phyloP scores from a whole-genome alignment of 2,113 vertebrate species.

The Marmota monax region DNA sequence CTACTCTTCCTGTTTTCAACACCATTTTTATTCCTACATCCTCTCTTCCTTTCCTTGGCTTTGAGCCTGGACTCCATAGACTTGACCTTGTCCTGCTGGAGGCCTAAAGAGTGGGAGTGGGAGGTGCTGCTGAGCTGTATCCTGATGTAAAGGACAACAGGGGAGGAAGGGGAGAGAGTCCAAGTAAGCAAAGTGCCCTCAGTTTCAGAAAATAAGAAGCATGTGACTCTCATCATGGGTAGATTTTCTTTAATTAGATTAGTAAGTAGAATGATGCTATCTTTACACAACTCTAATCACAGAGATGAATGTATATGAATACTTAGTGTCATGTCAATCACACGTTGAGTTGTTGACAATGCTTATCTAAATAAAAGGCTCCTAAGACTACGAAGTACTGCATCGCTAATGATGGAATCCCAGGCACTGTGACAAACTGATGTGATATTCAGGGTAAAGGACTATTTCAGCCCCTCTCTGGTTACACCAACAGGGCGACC shows the following conservation, averaged over 20 bases:
- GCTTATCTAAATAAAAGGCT: slow-evolving; percentile 38
- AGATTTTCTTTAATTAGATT: slow-evolving; percentile 55
- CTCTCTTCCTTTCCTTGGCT: not conserved
- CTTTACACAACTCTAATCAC: not conserved
- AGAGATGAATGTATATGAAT: slow-evolving; percentile 18
- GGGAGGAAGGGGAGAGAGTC: too few relatives aligned
- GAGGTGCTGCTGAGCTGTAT: not conserved
- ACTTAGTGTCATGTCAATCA: not conserved
- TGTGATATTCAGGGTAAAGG: not conserved
- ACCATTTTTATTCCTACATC: not conserved
- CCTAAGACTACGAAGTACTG: not conserved
- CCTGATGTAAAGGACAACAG: not conserved
- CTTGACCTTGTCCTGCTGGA: not conserved
- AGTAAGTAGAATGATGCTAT: not conserved
- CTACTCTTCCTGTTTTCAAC: not conserved
- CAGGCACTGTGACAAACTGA: not conserved
- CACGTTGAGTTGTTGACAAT: slow-evolving; percentile 2
- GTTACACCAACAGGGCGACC: not conserved
- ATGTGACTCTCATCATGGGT: not conserved
- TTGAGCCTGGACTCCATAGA: not conserved
- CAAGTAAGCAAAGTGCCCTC: not conserved
- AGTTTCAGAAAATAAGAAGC: slow-evolving; percentile 62
- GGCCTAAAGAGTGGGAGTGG: not conserved
- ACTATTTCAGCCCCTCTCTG: not conserved
- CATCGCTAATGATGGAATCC: not conserved